These are phyloP conservation scores for Eumerus sabulonum DNA, from an alignment of 2,888 invertebrate genomes.

Conservation along the genomic window DNA sequence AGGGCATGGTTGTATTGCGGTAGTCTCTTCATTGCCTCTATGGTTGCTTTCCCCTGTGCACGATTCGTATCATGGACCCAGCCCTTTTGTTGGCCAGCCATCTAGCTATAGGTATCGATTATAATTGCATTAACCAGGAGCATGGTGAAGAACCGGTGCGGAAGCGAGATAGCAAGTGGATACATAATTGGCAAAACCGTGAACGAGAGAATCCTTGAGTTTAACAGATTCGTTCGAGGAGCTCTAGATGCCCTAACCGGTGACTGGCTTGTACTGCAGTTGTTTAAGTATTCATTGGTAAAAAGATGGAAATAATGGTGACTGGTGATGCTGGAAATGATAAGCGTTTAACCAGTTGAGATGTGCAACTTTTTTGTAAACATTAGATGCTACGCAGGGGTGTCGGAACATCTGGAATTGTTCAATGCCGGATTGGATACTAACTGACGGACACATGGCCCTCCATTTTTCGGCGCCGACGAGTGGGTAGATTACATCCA, in stretches of 20 bases:
- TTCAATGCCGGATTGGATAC: no score
- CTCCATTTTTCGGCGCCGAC: no score
- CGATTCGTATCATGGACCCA: conserved; percentile 43
- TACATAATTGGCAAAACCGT: conserved; percentile 26
- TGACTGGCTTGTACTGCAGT: no score
- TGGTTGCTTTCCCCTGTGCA: background rate
- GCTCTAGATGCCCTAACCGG: conserved; percentile 12
- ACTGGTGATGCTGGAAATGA: no score
- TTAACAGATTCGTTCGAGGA: conserved; percentile 25
- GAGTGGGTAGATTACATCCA: no score
- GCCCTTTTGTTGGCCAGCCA: conserved; percentile 54
- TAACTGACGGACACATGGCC: no score
- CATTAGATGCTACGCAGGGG: no score
- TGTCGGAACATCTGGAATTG: no score
- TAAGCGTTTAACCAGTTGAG: no score
- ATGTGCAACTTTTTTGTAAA: no score
- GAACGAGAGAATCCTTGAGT: conserved; percentile 48
- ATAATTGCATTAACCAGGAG: conserved; percentile 26
- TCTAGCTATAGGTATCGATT: conserved; percentile 58
- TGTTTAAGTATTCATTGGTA: no score
- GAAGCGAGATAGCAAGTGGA: conserved; percentile 12
- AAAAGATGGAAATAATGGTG: no score
- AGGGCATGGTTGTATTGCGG: background rate
- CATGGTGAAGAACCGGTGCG: conserved; percentile 18
- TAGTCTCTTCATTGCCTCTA: background rate